Percentiles rank a stretch among this genome's conserved stretches.
phyloP scores from a whole-genome alignment of 2,113 vertebrate species.

The Daphoenositta chrysoptera region DNA sequence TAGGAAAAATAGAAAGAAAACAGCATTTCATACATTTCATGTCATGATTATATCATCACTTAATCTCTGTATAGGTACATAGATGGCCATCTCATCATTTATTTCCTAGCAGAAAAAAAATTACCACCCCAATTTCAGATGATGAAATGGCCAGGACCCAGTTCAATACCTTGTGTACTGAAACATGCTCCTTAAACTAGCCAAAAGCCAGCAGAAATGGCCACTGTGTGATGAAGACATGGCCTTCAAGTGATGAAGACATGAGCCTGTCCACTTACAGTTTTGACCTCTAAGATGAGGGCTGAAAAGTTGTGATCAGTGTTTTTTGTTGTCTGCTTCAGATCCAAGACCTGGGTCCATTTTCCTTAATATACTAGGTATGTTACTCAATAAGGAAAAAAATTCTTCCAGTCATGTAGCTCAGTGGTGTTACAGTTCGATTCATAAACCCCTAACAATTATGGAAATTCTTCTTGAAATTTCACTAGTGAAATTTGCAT shows the following conservation, averaged over 20 bases:
- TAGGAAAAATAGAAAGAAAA: background rate
- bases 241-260: background rate
- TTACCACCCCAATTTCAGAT: background rate
- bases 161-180: background rate
- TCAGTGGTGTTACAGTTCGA: background rate
- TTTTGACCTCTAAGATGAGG: background rate
- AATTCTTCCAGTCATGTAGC: background rate
- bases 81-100: background rate
- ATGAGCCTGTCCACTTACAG: background rate
- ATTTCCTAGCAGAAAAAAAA: background rate
- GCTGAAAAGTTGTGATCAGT: background rate
- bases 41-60: background rate
- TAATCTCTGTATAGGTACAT: background rate
- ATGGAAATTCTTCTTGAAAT: background rate
- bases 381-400: background rate
- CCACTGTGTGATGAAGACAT: background rate
- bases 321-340: background rate
- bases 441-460: background rate
- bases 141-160: background rate
- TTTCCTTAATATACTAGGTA: background rate
- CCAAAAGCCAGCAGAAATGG: background rate
- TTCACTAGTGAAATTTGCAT: background rate
- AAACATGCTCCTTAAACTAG: background rate
- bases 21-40: background rate
- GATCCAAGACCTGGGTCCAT: background rate